Evolutionary conservation across 2,113 vertebrate genomes (phyloP), one percentile per base, ranked within the genome.

Genomic region (Oxyruncus cristatus): DNA sequence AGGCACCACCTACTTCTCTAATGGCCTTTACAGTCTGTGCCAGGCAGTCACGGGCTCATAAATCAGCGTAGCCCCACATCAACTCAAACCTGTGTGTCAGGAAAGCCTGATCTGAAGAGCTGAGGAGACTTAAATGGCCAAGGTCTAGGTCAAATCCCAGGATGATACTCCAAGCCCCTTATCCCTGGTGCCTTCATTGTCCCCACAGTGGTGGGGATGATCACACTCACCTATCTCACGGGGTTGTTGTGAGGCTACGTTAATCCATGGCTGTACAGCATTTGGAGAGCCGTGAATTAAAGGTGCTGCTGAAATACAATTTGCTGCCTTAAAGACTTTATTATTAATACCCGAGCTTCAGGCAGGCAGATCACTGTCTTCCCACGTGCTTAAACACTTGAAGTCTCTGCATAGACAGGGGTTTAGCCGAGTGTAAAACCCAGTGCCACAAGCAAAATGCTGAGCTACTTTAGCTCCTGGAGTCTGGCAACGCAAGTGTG

Each of bases 301-400:
- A 97, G 66, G 49, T 91, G 96, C 86, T 94, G 93, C 85, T 96
- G 95, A 95, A 93, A 92, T 65, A 73, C 85, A 92, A 92, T 78
- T 5, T 56, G 62, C 44, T 11, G 15, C 33, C 58, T 72, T 28
- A 49, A 77, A 49, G 33, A 27, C 12, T 76, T 83, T 8, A 30
- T 92, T 55, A 47, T 44, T 24, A 88, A 37, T 8, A 86, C n/a
- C 1, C 0, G 35, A 76, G 42, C 74, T 88, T 53, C 42, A 20
- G 67, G 67, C 70, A 58, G 53, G 75, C 63, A 68, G 87, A 52
- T 78, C 0, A 0, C n/a, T 42, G 11, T 50, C 59, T 75, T 28
- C 47, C 32, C 74, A 65, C 18, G 1, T 3, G 63, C 74, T 70
- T 39, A 80, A 14, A 55, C 26, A 17, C n/a, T 65, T 30, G 52